A percentile compares a stretch with the other conserved stretches of the same genome.
Conservation (phyloP, 2,113 vertebrate genomes). For the Cochlearius cochlearius region DNA sequence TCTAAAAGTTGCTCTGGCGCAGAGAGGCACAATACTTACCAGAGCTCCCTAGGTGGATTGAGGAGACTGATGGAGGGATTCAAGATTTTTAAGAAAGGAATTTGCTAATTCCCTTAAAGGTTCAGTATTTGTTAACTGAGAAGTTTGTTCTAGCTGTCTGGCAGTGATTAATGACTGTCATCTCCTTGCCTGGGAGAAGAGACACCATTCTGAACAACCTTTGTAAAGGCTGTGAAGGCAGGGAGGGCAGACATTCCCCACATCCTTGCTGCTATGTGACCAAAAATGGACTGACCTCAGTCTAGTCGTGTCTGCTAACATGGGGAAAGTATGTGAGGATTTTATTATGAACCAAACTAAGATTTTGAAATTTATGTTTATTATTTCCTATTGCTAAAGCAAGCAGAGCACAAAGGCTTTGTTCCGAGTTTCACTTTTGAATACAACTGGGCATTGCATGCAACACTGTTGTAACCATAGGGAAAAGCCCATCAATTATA, state of each 20-base stretch:
- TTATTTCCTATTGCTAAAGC: not conserved
- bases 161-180: not conserved
- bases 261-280: not conserved
- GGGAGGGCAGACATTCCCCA: not conserved
- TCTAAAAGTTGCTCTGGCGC: not conserved
- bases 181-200: not conserved
- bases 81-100: not conserved
- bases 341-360: conserved; percentile 1
- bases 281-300: not conserved
- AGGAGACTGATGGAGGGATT: not conserved
- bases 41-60: not conserved
- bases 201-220: not conserved
- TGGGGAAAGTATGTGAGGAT: conserved; percentile 2
- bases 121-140: not conserved
- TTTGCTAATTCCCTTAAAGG: not conserved
- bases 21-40: not conserved
- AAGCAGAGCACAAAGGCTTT: not conserved
- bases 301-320: not conserved
- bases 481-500: not conserved
- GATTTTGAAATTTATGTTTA: conserved; percentile 9
- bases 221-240: not conserved
- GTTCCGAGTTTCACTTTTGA: not conserved
- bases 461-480: not conserved
- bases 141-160: not conserved
- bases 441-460: not conserved